Evolutionary conservation across 64 coral and sea anemone genomes (phyloP), one percentile per base, ranked within the genome.

Genomic region (Montipora efflorescens): DNA sequence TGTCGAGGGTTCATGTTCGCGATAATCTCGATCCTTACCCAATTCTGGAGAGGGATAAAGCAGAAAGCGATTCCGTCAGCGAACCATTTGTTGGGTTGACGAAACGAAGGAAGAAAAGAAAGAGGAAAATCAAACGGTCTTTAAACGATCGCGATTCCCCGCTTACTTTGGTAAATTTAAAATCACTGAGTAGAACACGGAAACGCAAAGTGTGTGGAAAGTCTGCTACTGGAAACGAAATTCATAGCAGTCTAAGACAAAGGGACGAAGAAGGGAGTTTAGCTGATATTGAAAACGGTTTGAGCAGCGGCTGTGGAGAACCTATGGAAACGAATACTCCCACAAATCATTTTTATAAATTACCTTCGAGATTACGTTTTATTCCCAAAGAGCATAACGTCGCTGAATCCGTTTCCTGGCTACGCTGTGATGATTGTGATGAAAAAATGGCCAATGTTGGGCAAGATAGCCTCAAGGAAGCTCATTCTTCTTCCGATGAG

Each of bases 61-160:
- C 83, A 67, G 96, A 98, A 82, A 91, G 87, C 18, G 89, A 94
- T 83, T 92, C 90, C 58, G 85, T 95, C 18, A 87, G 87, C 18
- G 89, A 94, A 64, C 83, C 90, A 70, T 66, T 95, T 47, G 83
- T 82, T 49, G 84, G 95, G 19, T 68, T 91, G 83, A 83, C 88
- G 5, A 89, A 92, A 69, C 83, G 78, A 12, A 95, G 90, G 83
- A 95, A 90, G 51, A 98, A 95, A 55, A 78, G 91, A 47, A 98
- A 98, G 80, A 78, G 92, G 57, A 98, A 90, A 66, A 88, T 90
- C 12, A 95, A 90, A 84, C 72, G 87, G 12, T 49, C 66, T 44
- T 9, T 70, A 13, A 86, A 86, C 21, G 82, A 86, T 86, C 82
- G 82, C 45, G 82, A 86, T 71, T 86, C 82, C 6, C 66, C 82